Evolutionary conservation across 2,797 vertebrate species (phyloP).

Genomic region (Alosa sapidissima): DNA sequence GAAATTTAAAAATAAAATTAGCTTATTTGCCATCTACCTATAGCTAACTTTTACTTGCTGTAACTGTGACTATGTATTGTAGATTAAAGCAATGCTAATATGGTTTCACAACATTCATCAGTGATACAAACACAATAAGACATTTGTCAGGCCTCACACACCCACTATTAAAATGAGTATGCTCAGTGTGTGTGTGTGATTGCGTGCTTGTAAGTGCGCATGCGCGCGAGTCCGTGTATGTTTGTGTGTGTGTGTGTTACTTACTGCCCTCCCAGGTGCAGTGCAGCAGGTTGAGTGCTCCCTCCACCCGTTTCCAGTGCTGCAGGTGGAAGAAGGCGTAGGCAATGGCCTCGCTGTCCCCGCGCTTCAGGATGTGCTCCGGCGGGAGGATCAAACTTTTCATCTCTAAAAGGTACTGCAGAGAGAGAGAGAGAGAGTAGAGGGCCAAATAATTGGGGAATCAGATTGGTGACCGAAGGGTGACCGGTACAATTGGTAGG

Average conservation of each 20-base stretch:
- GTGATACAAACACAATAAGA: neutral
- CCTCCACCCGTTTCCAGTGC: slow-evolving; percentile 97
- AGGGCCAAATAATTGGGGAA: neutral
- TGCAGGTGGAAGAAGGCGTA: slow-evolving; percentile 98
- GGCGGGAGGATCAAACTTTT: slow-evolving; percentile 98
- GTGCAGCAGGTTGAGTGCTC: slow-evolving; percentile 90
- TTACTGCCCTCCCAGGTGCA: slow-evolving; percentile 8
- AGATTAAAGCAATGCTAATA: neutral
- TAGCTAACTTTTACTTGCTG: no score
- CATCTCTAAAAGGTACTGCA: slow-evolving; percentile 98
- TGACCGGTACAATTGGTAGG: neutral
- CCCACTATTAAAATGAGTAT: no score
- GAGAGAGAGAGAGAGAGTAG: slow-evolving; percentile 38
- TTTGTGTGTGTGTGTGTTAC: neutral
- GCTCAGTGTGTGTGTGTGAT: neutral
- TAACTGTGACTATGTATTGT: no score
- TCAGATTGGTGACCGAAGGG: neutral
- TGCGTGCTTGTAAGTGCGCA: no score
- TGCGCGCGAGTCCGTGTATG: neutral
- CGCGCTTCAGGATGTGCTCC: slow-evolving; percentile 96
- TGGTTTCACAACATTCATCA: neutral
- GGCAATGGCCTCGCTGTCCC: slow-evolving; percentile 97
- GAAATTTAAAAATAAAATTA: no score
- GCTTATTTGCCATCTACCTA: no score
- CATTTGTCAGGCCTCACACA: no score